phyloP scores from a whole-genome alignment of 2,888 invertebrate species.

The Ectropis crepuscularia region DNA sequence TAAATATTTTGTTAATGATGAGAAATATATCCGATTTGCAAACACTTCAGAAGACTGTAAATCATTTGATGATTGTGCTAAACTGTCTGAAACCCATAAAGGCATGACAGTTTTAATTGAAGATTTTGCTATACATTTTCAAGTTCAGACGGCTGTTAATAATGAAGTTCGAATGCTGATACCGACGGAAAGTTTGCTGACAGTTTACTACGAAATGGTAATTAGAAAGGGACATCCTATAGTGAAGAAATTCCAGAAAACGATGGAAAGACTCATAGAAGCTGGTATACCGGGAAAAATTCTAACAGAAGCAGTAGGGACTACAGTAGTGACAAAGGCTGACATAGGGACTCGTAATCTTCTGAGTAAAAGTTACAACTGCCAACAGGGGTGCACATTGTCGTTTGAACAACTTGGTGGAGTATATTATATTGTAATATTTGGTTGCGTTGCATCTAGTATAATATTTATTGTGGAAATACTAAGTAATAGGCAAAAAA shows the following conservation, averaged over 20 bases:
- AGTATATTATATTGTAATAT: constrained; percentile 60
- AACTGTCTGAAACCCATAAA: constrained; percentile 48
- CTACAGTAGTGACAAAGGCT: constrained; percentile 57
- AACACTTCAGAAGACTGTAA: constrained; percentile 57
- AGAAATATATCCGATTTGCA: constrained; percentile 54
- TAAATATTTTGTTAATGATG: constrained; percentile 61
- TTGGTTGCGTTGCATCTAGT: constrained; percentile 59
- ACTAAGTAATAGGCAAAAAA: constrained; percentile 13
- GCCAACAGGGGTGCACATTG: constrained; percentile 65
- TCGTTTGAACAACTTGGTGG: constrained; percentile 60
- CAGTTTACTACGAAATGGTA: constrained; percentile 68
- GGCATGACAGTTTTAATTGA: constrained; percentile 62
- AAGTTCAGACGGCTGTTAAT: constrained; percentile 58
- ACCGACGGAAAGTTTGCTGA: constrained; percentile 57
- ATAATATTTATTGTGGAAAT: constrained; percentile 59
- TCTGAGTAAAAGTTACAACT: constrained; percentile 63
- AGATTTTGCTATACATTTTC: constrained; percentile 54
- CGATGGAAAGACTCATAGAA: constrained; percentile 60
- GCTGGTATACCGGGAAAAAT: constrained; percentile 65
- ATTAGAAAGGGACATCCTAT: constrained; percentile 57
- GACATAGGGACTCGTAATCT: constrained; percentile 55
- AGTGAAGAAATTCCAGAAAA: constrained; percentile 48
- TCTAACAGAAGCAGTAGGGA: constrained; percentile 63
- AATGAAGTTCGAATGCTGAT: constrained; percentile 64
- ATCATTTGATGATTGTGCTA: constrained; percentile 55